phyloP scores from a whole-genome alignment of 1,140 invertebrate genomes.

The Cherax quadricarinatus region DNA sequence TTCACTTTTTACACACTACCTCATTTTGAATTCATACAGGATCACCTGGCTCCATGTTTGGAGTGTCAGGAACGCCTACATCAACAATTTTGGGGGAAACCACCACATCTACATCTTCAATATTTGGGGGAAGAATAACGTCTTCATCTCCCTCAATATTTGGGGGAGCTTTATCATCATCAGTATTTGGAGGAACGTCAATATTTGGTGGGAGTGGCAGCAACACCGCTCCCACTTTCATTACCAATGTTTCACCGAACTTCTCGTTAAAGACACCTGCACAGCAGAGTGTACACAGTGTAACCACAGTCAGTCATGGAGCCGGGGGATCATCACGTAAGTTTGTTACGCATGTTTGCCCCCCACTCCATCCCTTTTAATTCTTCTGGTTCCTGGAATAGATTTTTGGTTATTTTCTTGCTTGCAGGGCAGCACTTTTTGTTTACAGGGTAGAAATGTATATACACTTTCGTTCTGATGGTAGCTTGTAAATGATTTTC shows the following conservation, averaged over 20 bases:
- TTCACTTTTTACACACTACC: too few relatives aligned
- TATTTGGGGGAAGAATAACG: neutral
- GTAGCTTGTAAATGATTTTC: too few relatives aligned
- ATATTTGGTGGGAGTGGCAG: constrained; percentile 25
- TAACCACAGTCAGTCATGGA: neutral
- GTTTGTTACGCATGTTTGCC: constrained; percentile 8
- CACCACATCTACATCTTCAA: neutral
- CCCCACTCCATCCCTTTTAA: neutral
- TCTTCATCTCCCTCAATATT: constrained; percentile 25
- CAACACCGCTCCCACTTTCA: constrained; percentile 16
- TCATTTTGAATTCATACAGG: neutral
- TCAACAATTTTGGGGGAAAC: neutral
- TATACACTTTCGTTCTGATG: too few relatives aligned
- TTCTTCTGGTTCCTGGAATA: neutral
- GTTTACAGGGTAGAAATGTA: too few relatives aligned
- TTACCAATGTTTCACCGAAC: constrained; percentile 28
- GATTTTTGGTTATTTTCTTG: too few relatives aligned
- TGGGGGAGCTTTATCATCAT: constrained; percentile 22
- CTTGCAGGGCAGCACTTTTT: too few relatives aligned
- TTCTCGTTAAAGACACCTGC: constrained; percentile 18
- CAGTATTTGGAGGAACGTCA: constrained; percentile 41
- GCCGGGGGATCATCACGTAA: neutral
- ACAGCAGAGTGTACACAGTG: neutral
- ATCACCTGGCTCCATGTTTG: constrained; percentile 23
- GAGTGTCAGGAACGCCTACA: neutral